phyloP scores from a whole-genome alignment of 2,113 vertebrate genomes.

The Mustela nigripes region DNA sequence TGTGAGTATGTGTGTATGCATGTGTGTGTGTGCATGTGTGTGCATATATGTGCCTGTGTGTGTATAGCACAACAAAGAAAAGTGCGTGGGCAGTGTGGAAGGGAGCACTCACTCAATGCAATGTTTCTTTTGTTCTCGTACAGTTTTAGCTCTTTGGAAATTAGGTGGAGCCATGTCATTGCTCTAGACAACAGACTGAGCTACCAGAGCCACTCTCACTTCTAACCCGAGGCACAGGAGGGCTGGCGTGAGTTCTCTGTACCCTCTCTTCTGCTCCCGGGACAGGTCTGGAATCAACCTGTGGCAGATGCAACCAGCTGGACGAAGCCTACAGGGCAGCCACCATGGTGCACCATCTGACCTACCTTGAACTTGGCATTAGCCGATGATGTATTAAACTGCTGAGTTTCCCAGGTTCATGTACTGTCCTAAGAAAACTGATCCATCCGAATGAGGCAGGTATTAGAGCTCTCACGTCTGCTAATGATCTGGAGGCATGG shows the following conservation, averaged over 20 bases:
- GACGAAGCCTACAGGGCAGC: no score
- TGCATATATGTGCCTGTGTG: neutral
- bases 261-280: neutral
- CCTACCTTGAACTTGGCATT: fast-evolving
- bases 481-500: no score
- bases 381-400: neutral
- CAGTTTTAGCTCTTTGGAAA: neutral
- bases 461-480: neutral
- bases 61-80: neutral
- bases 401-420: neutral
- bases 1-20: no score
- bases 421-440: neutral
- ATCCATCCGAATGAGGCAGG: no score
- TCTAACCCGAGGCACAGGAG: fast-evolving
- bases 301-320: neutral
- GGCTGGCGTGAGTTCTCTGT: neutral
- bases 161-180: neutral
- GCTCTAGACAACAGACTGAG: neutral
- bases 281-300: neutral
- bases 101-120: fast-evolving
- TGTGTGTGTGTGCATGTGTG: neutral
- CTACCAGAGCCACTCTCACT: neutral
- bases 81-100: fast-evolving
- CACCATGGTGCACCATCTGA: neutral
- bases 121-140: fast-evolving